Conservation (phyloP, 2,113 vertebrate genomes). For the Lycaon pictus region DNA sequence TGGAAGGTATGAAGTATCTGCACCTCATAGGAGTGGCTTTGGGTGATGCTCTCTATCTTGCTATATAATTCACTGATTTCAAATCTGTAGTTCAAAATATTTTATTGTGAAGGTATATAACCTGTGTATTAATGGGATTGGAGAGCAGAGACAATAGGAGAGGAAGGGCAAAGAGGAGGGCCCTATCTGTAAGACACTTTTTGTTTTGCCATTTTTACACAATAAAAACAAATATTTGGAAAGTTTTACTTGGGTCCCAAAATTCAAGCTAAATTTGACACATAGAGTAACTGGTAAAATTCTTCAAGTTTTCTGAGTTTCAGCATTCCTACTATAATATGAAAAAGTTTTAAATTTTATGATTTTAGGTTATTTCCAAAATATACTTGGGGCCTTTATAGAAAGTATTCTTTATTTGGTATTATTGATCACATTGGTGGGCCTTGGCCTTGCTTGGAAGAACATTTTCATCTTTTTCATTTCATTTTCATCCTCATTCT, state of each 20-base stretch:
- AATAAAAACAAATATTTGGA: not conserved
- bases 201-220: not conserved
- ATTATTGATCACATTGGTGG: not conserved
- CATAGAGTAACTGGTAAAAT: not conserved
- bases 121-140: not conserved
- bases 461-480: not conserved
- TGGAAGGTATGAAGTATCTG: not conserved
- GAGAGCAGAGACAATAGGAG: not conserved
- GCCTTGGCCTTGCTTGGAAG: not conserved
- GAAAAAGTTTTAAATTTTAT: not conserved
- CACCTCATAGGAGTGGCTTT: not conserved
- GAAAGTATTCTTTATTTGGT: not conserved
- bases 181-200: not conserved
- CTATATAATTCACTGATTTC: not conserved
- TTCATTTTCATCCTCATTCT: not conserved
- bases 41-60: not conserved
- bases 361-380: not conserved
- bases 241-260: not conserved
- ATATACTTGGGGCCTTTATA: not conserved
- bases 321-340: not conserved
- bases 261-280: not conserved
- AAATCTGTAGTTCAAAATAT: not conserved
- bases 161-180: not conserved
- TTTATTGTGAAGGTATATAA: not conserved
- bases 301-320: not conserved